Percentiles rank a stretch among this genome's conserved stretches.
phyloP scores from a whole-genome alignment of 2,113 vertebrate species.

The Ictalurus punctatus region DNA sequence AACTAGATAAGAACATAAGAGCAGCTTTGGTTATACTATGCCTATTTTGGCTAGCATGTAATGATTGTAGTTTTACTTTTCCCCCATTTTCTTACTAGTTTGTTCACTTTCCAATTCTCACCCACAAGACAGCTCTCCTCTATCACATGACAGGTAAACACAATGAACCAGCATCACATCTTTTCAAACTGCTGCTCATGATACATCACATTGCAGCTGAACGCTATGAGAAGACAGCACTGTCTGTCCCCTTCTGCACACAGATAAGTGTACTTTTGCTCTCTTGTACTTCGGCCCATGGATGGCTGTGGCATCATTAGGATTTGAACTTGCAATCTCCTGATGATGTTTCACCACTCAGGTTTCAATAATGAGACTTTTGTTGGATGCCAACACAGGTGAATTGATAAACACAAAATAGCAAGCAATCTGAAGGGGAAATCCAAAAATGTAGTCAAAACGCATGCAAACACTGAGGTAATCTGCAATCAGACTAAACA shows the following conservation, averaged over 20 bases:
- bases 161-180: background rate
- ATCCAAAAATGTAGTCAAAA: background rate
- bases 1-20: background rate
- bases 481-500: background rate
- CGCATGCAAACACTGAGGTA: background rate
- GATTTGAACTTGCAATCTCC: background rate
- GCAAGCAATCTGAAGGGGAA: background rate
- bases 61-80: background rate
- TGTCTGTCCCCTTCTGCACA: background rate
- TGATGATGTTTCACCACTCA: background rate
- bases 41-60: background rate
- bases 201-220: background rate
- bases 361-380: background rate
- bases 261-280: background rate
- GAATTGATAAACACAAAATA: background rate
- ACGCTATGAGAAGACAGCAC: background rate
- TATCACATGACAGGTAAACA: background rate
- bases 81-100: background rate
- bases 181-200: background rate
- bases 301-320: background rate
- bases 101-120: background rate
- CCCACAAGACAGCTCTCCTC: background rate
- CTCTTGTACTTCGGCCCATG: background rate
- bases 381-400: background rate
- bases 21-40: background rate